Evolutionary conservation across 2,888 invertebrate species (phyloP).

Genomic region (Scaeva pyrastri): DNA sequence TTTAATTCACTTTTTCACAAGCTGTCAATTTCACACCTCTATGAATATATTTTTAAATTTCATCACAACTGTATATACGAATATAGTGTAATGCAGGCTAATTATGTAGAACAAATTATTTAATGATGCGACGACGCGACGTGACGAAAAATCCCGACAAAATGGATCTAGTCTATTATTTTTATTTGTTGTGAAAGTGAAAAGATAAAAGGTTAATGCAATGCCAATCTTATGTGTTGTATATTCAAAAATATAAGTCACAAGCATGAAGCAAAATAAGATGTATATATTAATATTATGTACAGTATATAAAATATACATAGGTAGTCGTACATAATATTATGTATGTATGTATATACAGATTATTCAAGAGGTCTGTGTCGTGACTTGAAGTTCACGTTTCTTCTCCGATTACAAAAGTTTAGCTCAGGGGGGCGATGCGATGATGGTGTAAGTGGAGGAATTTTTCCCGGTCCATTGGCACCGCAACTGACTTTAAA

Average conservation of each 20-base stretch:
- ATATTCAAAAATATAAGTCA: conserved; percentile 46
- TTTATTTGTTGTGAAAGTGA: conserved; percentile 58
- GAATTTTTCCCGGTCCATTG: conserved; percentile 44
- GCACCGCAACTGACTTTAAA: conserved; percentile 47
- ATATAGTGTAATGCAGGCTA: no score
- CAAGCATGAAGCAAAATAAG: conserved; percentile 16
- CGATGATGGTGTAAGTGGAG: neutral
- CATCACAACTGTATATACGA: no score
- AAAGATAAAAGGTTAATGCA: conserved; percentile 69
- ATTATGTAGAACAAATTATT: no score
- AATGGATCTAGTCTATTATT: conserved; percentile 18
- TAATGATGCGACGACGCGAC: neutral
- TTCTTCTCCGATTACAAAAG: conserved; percentile 77
- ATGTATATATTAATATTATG: neutral
- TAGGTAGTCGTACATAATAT: no score
- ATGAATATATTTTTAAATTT: no score
- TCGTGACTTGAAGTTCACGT: conserved; percentile 83
- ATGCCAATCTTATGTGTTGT: conserved; percentile 10
- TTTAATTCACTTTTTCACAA: no score
- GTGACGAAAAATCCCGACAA: neutral
- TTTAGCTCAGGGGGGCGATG: conserved; percentile 1
- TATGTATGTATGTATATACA: no score
- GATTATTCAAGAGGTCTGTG: conserved; percentile 77
- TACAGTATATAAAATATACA: no score
- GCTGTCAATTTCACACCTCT: no score